Conservation (phyloP, 1,140 invertebrate genomes). For the Hyles euphorbiae region DNA sequence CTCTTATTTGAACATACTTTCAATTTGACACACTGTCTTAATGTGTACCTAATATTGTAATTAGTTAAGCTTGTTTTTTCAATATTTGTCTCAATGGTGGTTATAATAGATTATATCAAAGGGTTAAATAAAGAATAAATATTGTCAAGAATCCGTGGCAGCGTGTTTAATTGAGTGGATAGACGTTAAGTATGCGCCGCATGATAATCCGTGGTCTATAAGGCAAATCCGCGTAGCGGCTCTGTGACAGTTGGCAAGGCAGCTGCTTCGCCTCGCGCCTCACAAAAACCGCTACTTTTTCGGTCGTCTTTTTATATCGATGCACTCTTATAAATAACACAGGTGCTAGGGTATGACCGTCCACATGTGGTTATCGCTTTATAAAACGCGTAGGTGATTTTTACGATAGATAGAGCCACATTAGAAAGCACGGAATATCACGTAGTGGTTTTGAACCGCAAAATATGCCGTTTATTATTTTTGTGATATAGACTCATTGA, state of each 20-base stretch:
- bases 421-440: constrained; percentile 20
- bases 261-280: constrained; percentile 61
- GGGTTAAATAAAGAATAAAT: not conserved
- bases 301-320: constrained; percentile 62
- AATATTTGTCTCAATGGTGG: no score
- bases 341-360: constrained; percentile 66
- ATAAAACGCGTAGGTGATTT: constrained; percentile 45
- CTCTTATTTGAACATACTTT: constrained; percentile 5
- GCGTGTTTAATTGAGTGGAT: constrained; percentile 47
- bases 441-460: not conserved
- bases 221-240: constrained; percentile 61
- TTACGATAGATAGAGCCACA: constrained; percentile 37
- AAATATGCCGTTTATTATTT: no score
- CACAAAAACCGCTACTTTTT: constrained; percentile 71
- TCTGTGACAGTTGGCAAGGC: constrained; percentile 67
- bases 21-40: no score
- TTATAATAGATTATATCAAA: no score
- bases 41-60: no score
- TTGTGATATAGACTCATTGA: no score
- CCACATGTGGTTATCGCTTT: constrained; percentile 68
- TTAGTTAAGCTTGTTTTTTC: no score
- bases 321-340: constrained; percentile 73
- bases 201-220: constrained; percentile 49
- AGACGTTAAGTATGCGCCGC: constrained; percentile 43
- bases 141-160: constrained; percentile 18